These are phyloP conservation scores for Cydia amplana DNA, from an alignment of 1,140 invertebrate species.

Conservation along the genomic window DNA sequence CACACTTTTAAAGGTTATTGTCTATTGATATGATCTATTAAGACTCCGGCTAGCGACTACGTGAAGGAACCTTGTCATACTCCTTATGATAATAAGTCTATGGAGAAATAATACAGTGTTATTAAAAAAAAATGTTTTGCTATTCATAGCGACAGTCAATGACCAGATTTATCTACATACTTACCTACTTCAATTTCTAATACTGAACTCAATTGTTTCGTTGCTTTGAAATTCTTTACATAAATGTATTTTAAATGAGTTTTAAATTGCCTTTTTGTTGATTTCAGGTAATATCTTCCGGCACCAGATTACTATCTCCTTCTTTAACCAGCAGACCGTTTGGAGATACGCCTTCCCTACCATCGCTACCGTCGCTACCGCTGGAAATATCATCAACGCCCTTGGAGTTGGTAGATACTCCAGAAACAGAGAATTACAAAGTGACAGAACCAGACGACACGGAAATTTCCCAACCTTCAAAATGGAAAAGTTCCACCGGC, in stretches of 20 bases:
- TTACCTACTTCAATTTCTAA: neutral
- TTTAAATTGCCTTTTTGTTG: conserved; percentile 25
- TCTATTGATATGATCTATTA: neutral
- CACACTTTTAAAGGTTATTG: neutral
- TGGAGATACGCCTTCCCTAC: conserved; percentile 40
- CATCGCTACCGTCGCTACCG: conserved; percentile 56
- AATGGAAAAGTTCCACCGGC: conserved; percentile 81
- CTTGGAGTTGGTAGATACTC: conserved; percentile 58
- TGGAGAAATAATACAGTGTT: neutral
- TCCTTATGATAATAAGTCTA: neutral
- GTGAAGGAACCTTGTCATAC: neutral
- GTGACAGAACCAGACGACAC: conserved; percentile 74
- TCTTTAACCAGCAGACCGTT: conserved; percentile 52
- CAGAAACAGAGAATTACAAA: conserved; percentile 70
- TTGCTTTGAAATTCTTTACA: neutral
- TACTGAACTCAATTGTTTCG: neutral
- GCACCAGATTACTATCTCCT: conserved; percentile 55
- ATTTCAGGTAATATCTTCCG: conserved; percentile 71
- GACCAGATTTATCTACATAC: conserved; percentile 2
- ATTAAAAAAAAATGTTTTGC: neutral
- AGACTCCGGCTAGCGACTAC: neutral
- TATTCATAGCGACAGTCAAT: neutral
- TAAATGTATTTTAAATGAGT: conserved; percentile 4
- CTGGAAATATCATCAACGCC: conserved; percentile 72
- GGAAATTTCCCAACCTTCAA: conserved; percentile 76